phyloP scores from a whole-genome alignment of 1,140 invertebrate genomes.

The Solenopsis fugax region DNA sequence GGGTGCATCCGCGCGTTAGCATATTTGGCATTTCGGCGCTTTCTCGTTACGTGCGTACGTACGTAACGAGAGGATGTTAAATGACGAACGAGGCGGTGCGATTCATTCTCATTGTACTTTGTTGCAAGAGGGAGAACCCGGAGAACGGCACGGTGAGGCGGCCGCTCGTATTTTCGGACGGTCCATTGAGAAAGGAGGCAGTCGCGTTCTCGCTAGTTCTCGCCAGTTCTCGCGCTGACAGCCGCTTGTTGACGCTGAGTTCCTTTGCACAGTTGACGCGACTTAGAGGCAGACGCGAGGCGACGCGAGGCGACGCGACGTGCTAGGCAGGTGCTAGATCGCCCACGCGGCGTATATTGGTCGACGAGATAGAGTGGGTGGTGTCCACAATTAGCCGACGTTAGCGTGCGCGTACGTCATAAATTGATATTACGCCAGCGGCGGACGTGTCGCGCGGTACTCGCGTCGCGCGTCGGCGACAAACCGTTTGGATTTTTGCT shows the following conservation, averaged over 20 bases:
- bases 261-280: background rate
- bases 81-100: background rate
- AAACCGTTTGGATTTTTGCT: slow-evolving; percentile 48
- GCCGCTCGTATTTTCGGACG: slow-evolving; percentile 59
- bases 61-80: slow-evolving; percentile 37
- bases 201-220: too few relatives aligned
- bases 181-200: slow-evolving; percentile 48
- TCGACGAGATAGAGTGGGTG: slow-evolving; percentile 71
- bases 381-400: slow-evolving; percentile 69
- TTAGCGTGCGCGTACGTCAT: slow-evolving; percentile 57
- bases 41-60: slow-evolving; percentile 15
- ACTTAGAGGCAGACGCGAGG: too few relatives aligned
- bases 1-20: background rate
- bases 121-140: slow-evolving; percentile 5
- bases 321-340: slow-evolving; percentile 68
- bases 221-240: background rate
- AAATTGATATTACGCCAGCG: slow-evolving; percentile 70
- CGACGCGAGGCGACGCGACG: too few relatives aligned
- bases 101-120: slow-evolving; percentile 44
- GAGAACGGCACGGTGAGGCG: too few relatives aligned
- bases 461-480: slow-evolving; percentile 24
- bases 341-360: slow-evolving; percentile 72
- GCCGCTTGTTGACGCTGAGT: slow-evolving; percentile 22
- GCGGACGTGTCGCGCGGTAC: background rate
- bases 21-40: slow-evolving; percentile 38